Conservation (phyloP, 1,140 invertebrate species). For the Brachionus asplanchnoidis region DNA sequence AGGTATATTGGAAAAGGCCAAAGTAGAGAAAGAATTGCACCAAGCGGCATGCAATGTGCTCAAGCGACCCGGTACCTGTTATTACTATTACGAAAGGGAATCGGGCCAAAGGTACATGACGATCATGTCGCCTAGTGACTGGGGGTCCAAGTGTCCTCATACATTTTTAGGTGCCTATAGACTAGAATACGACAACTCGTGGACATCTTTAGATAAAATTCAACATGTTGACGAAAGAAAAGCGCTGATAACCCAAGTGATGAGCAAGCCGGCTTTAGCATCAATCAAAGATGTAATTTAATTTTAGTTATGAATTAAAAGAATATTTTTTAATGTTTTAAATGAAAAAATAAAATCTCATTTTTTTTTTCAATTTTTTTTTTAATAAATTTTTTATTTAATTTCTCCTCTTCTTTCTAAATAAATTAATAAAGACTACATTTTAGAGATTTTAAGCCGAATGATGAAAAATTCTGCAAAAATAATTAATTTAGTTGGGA, state of each 20-base stretch:
- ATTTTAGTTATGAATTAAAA: not conserved
- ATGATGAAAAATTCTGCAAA: no score
- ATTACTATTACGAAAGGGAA: conserved; percentile 67
- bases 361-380: not conserved
- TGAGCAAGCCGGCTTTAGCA: conserved; percentile 10
- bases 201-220: conserved; percentile 61
- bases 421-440: not conserved
- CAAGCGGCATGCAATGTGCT: conserved; percentile 68
- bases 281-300: conserved; percentile 22
- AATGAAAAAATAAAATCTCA: not conserved
- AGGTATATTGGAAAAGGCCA: conserved; percentile 61
- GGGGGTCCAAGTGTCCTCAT: conserved; percentile 62
- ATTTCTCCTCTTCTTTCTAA: not conserved
- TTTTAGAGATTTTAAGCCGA: no score
- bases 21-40: conserved; percentile 62
- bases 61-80: conserved; percentile 67
- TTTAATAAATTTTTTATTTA: not conserved
- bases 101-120: conserved; percentile 66
- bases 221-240: conserved; percentile 43
- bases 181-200: conserved; percentile 66
- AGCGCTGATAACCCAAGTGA: conserved; percentile 11
- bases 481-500: not conserved
- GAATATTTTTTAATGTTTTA: not conserved
- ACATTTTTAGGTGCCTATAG: conserved; percentile 65
- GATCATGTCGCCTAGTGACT: conserved; percentile 70